Percentiles rank a stretch among this genome's conserved stretches.
phyloP scores from a whole-genome alignment of 2,888 invertebrate species.

The Thyatira batis region DNA sequence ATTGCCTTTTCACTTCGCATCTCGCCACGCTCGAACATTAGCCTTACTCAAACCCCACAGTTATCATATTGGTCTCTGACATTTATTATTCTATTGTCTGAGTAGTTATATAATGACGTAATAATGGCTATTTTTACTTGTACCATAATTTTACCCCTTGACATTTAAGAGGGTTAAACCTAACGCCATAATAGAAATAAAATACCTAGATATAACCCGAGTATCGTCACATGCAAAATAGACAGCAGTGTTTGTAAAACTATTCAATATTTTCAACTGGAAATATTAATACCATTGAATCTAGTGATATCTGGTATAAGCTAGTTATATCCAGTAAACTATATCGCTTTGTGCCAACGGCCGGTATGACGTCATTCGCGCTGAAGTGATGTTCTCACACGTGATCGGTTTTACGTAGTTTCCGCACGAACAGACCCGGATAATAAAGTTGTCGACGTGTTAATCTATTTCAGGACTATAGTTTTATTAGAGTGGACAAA shows the following conservation, averaged over 20 bases:
- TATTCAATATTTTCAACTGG: too few relatives aligned
- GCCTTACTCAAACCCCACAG: too few relatives aligned
- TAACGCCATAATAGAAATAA: not conserved
- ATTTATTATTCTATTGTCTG: too few relatives aligned
- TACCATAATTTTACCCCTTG: not conserved
- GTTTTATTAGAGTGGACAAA: not conserved
- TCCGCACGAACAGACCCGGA: slow-evolving; percentile 42
- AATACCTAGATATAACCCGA: not conserved
- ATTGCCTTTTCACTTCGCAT: too few relatives aligned
- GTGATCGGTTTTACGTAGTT: slow-evolving; percentile 55
- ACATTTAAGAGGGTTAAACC: not conserved
- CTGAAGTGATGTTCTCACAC: slow-evolving; percentile 50
- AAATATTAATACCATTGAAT: too few relatives aligned
- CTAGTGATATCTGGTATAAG: not conserved
- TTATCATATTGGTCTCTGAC: too few relatives aligned
- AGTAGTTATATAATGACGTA: not conserved
- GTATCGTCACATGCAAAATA: not conserved
- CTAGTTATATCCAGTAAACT: slow-evolving; percentile 21
- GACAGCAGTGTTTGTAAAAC: too few relatives aligned
- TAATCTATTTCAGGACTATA: slow-evolving; percentile 29
- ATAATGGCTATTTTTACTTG: not conserved
- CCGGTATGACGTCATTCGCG: slow-evolving; percentile 41
- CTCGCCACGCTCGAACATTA: too few relatives aligned
- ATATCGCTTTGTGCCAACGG: slow-evolving; percentile 14
- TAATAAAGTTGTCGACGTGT: slow-evolving; percentile 28